Conservation (phyloP, 2,113 vertebrate genomes). For the Irena cyanogastra region DNA sequence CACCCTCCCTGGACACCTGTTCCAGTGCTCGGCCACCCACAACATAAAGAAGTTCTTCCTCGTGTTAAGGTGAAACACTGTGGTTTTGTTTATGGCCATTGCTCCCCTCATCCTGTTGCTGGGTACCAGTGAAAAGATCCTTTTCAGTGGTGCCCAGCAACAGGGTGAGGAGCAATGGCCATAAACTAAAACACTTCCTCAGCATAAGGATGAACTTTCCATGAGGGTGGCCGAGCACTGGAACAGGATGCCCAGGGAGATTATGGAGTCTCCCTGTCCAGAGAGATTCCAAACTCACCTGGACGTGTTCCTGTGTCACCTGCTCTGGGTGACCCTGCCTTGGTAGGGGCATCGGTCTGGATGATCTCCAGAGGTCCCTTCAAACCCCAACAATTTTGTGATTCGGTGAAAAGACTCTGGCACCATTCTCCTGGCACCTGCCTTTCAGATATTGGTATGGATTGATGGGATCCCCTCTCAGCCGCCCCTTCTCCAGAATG, state of each 20-base stretch:
- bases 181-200: not conserved
- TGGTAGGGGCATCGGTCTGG: not conserved
- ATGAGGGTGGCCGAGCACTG: not conserved
- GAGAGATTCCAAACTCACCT: not conserved
- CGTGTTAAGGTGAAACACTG: not conserved
- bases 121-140: not conserved
- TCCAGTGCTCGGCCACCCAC: not conserved
- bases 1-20: not conserved
- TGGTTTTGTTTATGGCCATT: not conserved
- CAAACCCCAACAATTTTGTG: not conserved
- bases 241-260: not conserved
- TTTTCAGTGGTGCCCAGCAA: not conserved
- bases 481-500: not conserved
- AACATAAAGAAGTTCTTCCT: not conserved
- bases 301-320: rapidly evolving
- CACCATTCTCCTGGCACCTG: not conserved
- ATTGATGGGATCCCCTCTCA: not conserved
- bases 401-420: not conserved
- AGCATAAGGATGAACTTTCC: not conserved
- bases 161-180: not conserved
- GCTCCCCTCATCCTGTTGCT: not conserved
- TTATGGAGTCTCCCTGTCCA: rapidly evolving
- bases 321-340: not conserved
- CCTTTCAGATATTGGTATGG: not conserved
- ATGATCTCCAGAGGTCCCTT: not conserved